A percentile compares a stretch with the other conserved stretches of the same genome.
Conservation (phyloP, 2,797 vertebrate species). For the Delichon dasypus region DNA sequence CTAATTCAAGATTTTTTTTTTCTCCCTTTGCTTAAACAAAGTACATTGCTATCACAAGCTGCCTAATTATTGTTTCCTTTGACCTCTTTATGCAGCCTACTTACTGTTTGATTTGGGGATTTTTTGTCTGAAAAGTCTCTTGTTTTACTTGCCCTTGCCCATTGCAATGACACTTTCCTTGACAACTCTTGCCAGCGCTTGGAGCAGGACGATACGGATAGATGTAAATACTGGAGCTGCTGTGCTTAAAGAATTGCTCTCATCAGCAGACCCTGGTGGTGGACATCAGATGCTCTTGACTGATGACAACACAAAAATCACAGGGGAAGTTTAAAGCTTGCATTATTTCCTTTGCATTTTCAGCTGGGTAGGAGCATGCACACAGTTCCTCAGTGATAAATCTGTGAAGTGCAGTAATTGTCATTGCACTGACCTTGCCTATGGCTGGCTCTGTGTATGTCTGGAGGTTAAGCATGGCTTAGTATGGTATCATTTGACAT, state of each 20-base stretch:
- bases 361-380: neutral
- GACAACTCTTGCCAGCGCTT: neutral
- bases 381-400: neutral
- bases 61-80: conserved; percentile 35
- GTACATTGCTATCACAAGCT: neutral
- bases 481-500: neutral
- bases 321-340: neutral
- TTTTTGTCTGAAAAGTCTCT: neutral
- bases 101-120: neutral
- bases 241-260: neutral
- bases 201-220: neutral
- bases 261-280: neutral
- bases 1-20: neutral
- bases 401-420: neutral
- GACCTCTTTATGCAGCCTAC: conserved; percentile 24
- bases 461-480: neutral
- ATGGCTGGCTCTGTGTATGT: neutral
- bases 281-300: neutral
- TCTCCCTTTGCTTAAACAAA: conserved; percentile 5
- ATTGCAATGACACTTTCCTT: neutral
- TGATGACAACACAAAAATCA: neutral
- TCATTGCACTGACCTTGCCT: neutral
- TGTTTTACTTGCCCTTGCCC: neutral
- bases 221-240: neutral
- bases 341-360: neutral